Conservation (phyloP, 2,797 vertebrate genomes). For the Gymnoscopelus braueri region DNA sequence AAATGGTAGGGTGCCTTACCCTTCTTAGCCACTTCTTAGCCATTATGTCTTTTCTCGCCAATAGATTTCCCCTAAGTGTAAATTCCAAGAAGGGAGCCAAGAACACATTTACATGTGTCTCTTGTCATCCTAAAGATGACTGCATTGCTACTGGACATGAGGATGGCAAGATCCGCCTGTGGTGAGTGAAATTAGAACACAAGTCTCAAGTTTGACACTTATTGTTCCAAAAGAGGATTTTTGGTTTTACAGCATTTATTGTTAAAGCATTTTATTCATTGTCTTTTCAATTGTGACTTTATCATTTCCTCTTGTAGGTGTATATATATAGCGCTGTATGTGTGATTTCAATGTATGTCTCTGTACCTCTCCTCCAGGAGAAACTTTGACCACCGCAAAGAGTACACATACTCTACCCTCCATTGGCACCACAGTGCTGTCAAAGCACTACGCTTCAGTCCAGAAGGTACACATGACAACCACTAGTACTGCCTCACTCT, state of each 20-base stretch:
- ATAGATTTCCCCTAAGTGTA: slow-evolving; percentile 85
- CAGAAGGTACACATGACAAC: slow-evolving; percentile 82
- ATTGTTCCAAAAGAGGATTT: too few relatives aligned
- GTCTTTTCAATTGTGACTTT: too few relatives aligned
- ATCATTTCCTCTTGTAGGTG: too few relatives aligned
- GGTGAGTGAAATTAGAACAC: slow-evolving; percentile 76
- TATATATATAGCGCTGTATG: too few relatives aligned
- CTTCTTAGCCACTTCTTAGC: not conserved
- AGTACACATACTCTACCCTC: slow-evolving; percentile 88
- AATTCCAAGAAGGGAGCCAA: slow-evolving; percentile 79
- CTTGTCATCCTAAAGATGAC: slow-evolving; percentile 91
- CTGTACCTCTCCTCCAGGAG: slow-evolving; percentile 79
- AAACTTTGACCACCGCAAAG: slow-evolving; percentile 87
- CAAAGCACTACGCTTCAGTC: slow-evolving; percentile 89
- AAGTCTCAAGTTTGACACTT: too few relatives aligned
- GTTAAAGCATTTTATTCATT: too few relatives aligned
- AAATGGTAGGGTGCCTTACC: too few relatives aligned
- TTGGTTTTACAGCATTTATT: too few relatives aligned
- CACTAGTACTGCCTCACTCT: slow-evolving; percentile 15
- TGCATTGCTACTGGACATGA: slow-evolving; percentile 93
- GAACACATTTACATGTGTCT: slow-evolving; percentile 87
- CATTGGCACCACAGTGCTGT: slow-evolving; percentile 94
- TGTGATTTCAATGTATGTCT: too few relatives aligned
- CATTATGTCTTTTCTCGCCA: not conserved
- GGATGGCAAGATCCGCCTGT: slow-evolving; percentile 94